Percentiles rank a stretch among this genome's conserved stretches.
Evolutionary conservation across 2,888 invertebrate genomes (phyloP).

Genomic region (Hyposoter didymator): DNA sequence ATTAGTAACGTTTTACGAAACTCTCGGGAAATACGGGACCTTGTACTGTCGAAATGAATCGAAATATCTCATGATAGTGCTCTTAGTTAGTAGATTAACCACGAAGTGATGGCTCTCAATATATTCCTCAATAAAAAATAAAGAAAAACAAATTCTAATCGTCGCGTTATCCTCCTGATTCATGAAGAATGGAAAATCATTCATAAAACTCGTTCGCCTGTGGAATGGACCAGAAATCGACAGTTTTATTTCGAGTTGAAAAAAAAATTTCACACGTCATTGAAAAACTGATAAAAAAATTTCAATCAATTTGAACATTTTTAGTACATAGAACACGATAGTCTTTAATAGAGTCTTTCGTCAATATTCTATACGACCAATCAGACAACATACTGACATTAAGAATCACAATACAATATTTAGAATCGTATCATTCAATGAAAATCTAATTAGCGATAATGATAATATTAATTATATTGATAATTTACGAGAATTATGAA

Average conservation of each 20-base stretch:
- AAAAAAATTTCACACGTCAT: slow-evolving; percentile 5
- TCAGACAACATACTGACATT: slow-evolving; percentile 31
- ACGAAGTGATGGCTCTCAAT: slow-evolving; percentile 33
- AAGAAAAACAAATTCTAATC: slow-evolving; percentile 35
- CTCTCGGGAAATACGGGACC: slow-evolving; percentile 69
- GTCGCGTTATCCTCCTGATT: slow-evolving; percentile 20
- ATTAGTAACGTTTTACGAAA: slow-evolving; percentile 28
- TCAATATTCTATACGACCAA: slow-evolving; percentile 38
- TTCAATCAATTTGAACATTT: slow-evolving; percentile 29
- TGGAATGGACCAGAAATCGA: slow-evolving; percentile 63
- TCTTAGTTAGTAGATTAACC: slow-evolving; percentile 54
- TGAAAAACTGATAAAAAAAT: slow-evolving; percentile 33
- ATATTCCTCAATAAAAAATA: slow-evolving; percentile 52
- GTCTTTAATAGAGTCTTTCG: slow-evolving; percentile 14
- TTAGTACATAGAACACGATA: slow-evolving; percentile 12
- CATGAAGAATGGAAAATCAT: slow-evolving; percentile 6
- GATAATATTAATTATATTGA: slow-evolving; percentile 31
- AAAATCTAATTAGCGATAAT: slow-evolving; percentile 12
- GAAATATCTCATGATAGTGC: slow-evolving; percentile 57
- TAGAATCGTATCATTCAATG: slow-evolving; percentile 44
- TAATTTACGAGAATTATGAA: slow-evolving; percentile 36
- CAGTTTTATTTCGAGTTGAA: slow-evolving; percentile 51
- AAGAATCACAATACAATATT: slow-evolving; percentile 52
- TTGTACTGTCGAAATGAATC: slow-evolving; percentile 60
- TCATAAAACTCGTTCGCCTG: slow-evolving; percentile 39